A percentile compares a stretch with the other conserved stretches of the same genome.
phyloP scores from a whole-genome alignment of 2,797 vertebrate species.

The Epinephelus malabaricus region DNA sequence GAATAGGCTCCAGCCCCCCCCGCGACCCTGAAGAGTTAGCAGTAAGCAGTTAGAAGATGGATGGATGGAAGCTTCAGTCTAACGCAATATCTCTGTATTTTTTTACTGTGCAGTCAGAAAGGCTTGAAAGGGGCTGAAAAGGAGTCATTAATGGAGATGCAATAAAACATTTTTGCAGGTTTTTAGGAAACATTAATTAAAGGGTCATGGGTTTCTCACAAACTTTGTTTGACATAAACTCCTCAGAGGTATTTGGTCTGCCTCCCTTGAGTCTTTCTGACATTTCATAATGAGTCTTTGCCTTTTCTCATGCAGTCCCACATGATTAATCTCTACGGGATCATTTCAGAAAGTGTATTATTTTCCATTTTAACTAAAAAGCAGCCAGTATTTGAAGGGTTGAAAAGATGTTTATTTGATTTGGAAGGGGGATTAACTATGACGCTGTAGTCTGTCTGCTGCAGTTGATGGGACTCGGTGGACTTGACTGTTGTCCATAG shows the following conservation, averaged over 20 bases:
- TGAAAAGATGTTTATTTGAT: conserved; percentile 35
- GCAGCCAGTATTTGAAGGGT: conserved; percentile 21
- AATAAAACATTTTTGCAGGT: no score
- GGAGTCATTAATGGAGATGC: no score
- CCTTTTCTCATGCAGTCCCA: conserved; percentile 25
- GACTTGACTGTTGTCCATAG: background rate
- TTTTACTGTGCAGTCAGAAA: no score
- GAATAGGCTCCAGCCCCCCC: no score
- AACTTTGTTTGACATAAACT: conserved; percentile 10
- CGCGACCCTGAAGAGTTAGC: no score
- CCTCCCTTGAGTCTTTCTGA: background rate
- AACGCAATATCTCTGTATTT: no score
- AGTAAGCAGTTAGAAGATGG: no score
- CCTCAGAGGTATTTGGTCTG: background rate
- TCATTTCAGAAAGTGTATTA: background rate
- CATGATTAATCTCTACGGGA: conserved; percentile 4
- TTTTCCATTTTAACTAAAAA: conserved; percentile 39
- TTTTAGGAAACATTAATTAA: no score
- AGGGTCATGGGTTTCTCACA: background rate
- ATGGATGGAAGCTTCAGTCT: no score
- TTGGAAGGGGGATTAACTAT: background rate
- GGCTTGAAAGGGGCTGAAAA: no score
- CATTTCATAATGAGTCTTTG: background rate
- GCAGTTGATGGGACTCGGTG: background rate
- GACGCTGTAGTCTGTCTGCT: background rate